phyloP scores from a whole-genome alignment of 2,888 invertebrate species.

The Bombylius major region DNA sequence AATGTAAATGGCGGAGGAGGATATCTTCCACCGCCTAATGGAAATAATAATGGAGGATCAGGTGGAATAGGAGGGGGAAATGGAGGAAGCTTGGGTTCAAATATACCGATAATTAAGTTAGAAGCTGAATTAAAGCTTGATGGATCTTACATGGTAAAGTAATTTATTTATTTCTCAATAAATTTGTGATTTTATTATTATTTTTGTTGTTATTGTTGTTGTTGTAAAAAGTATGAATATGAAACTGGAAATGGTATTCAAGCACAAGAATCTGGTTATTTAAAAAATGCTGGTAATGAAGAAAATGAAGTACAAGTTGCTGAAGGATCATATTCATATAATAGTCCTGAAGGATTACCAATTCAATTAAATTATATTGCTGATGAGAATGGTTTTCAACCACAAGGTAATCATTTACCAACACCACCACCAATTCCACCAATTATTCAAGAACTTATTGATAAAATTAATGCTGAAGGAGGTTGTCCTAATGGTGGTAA shows the following conservation, averaged over 20 bases:
- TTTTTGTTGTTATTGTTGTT: not conserved
- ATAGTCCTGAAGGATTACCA: slow-evolving; percentile 58
- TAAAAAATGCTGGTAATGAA: slow-evolving; percentile 55
- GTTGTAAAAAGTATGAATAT: slow-evolving; percentile 45
- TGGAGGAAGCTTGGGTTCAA: slow-evolving; percentile 20
- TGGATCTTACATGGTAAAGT: slow-evolving; percentile 31
- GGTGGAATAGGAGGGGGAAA: slow-evolving; percentile 15
- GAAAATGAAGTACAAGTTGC: slow-evolving; percentile 54
- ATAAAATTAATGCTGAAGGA: slow-evolving; percentile 28
- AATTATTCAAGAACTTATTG: slow-evolving; percentile 46
- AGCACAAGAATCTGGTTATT: slow-evolving; percentile 55
- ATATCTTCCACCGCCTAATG: too few relatives aligned
- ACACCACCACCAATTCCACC: slow-evolving; percentile 71
- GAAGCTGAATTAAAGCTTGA: slow-evolving; percentile 29
- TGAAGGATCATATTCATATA: slow-evolving; percentile 56
- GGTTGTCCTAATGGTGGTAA: slow-evolving; percentile 28
- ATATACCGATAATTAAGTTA: slow-evolving; percentile 30
- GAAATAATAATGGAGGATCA: slow-evolving; percentile 5
- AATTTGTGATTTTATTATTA: not conserved
- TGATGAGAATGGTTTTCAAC: slow-evolving; percentile 55
- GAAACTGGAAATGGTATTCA: slow-evolving; percentile 63
- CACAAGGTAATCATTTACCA: slow-evolving; percentile 59
- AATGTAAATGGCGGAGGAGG: not conserved
- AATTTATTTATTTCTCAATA: not conserved
- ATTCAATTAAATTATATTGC: slow-evolving; percentile 53